These are phyloP conservation scores for Pica pica DNA, from an alignment of 2,113 vertebrate genomes.

Conservation along the genomic window DNA sequence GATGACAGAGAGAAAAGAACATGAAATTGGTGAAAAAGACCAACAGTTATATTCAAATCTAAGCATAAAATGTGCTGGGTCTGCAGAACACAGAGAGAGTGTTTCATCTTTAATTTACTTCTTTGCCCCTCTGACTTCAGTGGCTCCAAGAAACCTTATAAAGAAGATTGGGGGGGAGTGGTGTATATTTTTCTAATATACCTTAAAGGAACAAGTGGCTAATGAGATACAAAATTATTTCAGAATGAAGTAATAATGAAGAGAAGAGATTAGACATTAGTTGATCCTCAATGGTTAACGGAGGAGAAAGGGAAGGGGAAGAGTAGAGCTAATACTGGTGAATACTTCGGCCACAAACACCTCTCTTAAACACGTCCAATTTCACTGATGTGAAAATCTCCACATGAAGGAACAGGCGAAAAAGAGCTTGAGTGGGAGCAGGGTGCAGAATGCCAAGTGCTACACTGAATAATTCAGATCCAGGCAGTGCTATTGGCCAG, in stretches of 20 bases:
- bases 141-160: not conserved
- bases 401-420: constrained; percentile 55
- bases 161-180: not conserved
- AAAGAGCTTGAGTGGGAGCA: constrained; percentile 59
- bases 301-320: constrained; percentile 18
- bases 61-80: constrained; percentile 19
- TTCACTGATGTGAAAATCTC: constrained; percentile 60
- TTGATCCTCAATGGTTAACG: constrained; percentile 15
- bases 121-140: not conserved
- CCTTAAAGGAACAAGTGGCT: constrained; percentile 15
- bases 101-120: constrained; percentile 41
- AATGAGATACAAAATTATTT: constrained; percentile 17
- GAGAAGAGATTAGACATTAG: not conserved
- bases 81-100: not conserved
- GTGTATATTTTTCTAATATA: not conserved
- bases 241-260: constrained; percentile 19
- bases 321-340: not conserved
- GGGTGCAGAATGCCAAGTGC: constrained; percentile 44
- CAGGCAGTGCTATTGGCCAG: constrained; percentile 36
- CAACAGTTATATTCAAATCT: not conserved
- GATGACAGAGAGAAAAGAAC: constrained; percentile 7
- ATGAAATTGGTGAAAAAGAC: not conserved
- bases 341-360: constrained; percentile 5
- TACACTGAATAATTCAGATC: constrained; percentile 50
- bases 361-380: constrained; percentile 61